A percentile compares a stretch with the other conserved stretches of the same genome.
Evolutionary conservation across 2,888 invertebrate genomes (phyloP).

Genomic region (Ferrisia virgata): DNA sequence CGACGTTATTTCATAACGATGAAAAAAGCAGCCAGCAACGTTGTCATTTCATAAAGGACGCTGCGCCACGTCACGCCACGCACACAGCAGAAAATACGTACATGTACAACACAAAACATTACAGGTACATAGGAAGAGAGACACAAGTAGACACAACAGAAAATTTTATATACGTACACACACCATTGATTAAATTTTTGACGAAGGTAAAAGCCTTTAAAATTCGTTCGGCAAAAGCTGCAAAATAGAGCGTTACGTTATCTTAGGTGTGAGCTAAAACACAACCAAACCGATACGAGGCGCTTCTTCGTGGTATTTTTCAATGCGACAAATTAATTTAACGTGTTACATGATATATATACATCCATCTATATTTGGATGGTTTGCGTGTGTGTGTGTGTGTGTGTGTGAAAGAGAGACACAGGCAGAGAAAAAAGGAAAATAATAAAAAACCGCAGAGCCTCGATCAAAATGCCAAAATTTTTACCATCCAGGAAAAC

Average conservation of each 20-base stretch:
- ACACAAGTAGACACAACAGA: neutral
- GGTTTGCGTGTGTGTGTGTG: too few species aligned
- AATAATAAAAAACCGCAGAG: too few species aligned
- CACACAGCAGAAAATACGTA: neutral
- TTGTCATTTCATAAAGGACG: neutral
- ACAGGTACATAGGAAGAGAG: neutral
- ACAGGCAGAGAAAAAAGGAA: neutral
- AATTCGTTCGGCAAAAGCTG: neutral
- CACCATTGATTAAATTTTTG: neutral
- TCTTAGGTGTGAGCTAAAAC: neutral
- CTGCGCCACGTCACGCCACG: too few species aligned
- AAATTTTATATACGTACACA: neutral
- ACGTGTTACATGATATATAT: too few species aligned
- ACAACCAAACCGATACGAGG: too few species aligned
- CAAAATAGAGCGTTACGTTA: neutral
- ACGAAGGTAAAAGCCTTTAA: neutral
- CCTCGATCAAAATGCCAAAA: neutral
- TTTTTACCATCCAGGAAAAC: neutral
- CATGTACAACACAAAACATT: neutral
- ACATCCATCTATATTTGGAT: too few species aligned
- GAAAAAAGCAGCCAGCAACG: neutral
- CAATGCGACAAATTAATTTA: neutral
- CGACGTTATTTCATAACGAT: neutral
- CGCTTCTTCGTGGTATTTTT: neutral
- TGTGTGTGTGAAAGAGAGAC: neutral